phyloP scores from a whole-genome alignment of 1,140 invertebrate species.

The Listronotus oregonensis region DNA sequence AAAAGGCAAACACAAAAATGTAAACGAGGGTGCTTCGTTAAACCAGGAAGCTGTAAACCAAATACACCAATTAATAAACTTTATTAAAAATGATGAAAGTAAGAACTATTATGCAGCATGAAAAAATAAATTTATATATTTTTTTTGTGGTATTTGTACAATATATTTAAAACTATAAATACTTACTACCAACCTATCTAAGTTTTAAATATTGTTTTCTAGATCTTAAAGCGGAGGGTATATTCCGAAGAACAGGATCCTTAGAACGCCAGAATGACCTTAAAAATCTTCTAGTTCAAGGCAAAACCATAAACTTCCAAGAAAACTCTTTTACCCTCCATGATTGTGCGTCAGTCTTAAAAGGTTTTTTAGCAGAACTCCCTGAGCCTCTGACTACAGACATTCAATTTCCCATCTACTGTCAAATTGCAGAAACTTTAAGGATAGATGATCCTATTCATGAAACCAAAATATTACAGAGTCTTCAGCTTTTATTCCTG shows the following conservation, averaged over 20 bases:
- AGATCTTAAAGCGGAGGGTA: slow-evolving; percentile 68
- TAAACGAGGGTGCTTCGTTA: slow-evolving; percentile 68
- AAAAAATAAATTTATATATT: no score
- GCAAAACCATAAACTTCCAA: slow-evolving; percentile 68
- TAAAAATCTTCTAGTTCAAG: slow-evolving; percentile 71
- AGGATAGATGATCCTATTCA: slow-evolving; percentile 54
- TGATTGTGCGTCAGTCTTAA: slow-evolving; percentile 91
- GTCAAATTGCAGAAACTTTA: slow-evolving; percentile 66
- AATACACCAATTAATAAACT: slow-evolving; percentile 79
- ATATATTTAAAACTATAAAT: no score
- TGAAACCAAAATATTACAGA: slow-evolving; percentile 69
- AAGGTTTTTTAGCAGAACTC: slow-evolving; percentile 83
- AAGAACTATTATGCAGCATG: slow-evolving; percentile 19
- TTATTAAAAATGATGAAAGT: slow-evolving; percentile 74
- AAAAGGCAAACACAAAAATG: slow-evolving; percentile 57
- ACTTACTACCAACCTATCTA: no score
- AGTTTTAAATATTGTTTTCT: slow-evolving; percentile 18
- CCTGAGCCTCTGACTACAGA: slow-evolving; percentile 88
- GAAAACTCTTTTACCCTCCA: slow-evolving; percentile 80
- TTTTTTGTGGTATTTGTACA: no score
- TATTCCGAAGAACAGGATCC: slow-evolving; percentile 88
- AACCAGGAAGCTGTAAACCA: slow-evolving; percentile 76
- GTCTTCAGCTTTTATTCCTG: slow-evolving; percentile 80
- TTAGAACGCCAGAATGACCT: slow-evolving; percentile 83
- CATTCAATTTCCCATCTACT: slow-evolving; percentile 84